These are phyloP conservation scores for Torymus tubicola DNA, from an alignment of 2,888 invertebrate species.

Conservation along the genomic window DNA sequence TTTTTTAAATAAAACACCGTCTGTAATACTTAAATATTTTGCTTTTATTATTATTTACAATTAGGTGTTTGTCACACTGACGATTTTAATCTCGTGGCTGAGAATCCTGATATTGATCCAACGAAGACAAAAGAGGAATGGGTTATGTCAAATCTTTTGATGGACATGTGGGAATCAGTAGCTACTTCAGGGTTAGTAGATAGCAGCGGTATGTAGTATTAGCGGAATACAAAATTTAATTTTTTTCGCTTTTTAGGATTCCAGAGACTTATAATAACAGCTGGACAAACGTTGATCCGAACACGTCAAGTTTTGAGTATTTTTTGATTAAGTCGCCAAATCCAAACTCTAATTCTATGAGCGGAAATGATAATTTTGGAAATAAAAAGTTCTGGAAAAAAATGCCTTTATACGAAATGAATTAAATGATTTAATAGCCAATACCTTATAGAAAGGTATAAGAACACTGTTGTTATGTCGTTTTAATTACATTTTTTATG, in stretches of 20 bases:
- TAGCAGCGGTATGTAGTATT: background rate
- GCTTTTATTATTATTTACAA: background rate
- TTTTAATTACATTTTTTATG: too few species aligned
- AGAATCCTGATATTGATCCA: conserved; percentile 69
- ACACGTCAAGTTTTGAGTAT: too few species aligned
- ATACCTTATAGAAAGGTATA: too few species aligned
- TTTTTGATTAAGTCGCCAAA: background rate
- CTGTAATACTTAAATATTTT: too few species aligned
- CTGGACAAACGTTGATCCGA: too few species aligned
- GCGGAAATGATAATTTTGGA: conserved; percentile 7
- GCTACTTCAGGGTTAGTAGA: conserved; percentile 67
- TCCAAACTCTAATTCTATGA: conserved; percentile 8
- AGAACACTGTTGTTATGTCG: too few species aligned
- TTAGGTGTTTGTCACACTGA: conserved; percentile 82
- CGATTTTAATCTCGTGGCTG: conserved; percentile 79
- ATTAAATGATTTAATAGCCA: too few species aligned
- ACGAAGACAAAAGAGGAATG: conserved; percentile 75
- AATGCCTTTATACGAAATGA: too few species aligned
- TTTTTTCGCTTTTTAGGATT: too few species aligned
- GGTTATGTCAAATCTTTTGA: conserved; percentile 77
- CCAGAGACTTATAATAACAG: too few species aligned
- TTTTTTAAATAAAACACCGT: background rate
- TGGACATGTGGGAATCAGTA: conserved; percentile 79
- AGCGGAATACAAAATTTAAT: background rate
- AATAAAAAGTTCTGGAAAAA: conserved; percentile 32